Evolutionary conservation across 2,113 vertebrate genomes (phyloP).

Genomic region (Proterorhinus semilunaris): DNA sequence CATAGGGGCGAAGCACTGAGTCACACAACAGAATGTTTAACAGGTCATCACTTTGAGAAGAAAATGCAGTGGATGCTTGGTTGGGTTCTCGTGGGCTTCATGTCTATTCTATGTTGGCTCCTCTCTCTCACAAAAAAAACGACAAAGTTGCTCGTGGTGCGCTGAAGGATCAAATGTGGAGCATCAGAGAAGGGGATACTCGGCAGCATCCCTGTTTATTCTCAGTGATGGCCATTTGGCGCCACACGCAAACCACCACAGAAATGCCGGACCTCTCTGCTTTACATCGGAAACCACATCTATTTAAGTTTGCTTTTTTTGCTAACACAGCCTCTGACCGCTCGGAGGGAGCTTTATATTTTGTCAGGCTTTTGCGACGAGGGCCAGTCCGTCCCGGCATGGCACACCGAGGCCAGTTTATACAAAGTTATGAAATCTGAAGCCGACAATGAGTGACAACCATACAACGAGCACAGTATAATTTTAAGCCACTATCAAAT

Average conservation of each 20-base stretch:
- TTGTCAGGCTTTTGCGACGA: slow-evolving; percentile 64
- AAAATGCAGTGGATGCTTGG: background rate
- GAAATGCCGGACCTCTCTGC: slow-evolving; percentile 67
- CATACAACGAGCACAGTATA: slow-evolving; percentile 33
- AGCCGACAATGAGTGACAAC: slow-evolving; percentile 43
- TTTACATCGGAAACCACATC: slow-evolving; percentile 72
- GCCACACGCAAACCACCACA: slow-evolving; percentile 59
- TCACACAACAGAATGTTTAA: background rate
- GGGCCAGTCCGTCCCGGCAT: slow-evolving; percentile 43
- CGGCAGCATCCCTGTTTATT: slow-evolving; percentile 53
- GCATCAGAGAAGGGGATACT: slow-evolving; percentile 51
- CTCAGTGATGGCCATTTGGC: slow-evolving; percentile 65
- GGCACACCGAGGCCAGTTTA: slow-evolving; percentile 37
- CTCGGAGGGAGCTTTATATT: slow-evolving; percentile 62
- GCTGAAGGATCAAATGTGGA: slow-evolving; percentile 27
- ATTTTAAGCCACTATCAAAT: slow-evolving; percentile 47
- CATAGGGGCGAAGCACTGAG: background rate
- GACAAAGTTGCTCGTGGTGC: slow-evolving; percentile 7
- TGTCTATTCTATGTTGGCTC: background rate
- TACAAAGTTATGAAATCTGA: slow-evolving; percentile 43
- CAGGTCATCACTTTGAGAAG: background rate
- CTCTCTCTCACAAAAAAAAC: background rate
- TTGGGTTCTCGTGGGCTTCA: slow-evolving; percentile 8
- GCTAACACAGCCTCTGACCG: slow-evolving; percentile 64
- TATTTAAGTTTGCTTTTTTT: slow-evolving; percentile 75